Base-by-base conservation (phyloP, 2,888 invertebrate genomes). In the Galerucella calmariensis region DNA sequence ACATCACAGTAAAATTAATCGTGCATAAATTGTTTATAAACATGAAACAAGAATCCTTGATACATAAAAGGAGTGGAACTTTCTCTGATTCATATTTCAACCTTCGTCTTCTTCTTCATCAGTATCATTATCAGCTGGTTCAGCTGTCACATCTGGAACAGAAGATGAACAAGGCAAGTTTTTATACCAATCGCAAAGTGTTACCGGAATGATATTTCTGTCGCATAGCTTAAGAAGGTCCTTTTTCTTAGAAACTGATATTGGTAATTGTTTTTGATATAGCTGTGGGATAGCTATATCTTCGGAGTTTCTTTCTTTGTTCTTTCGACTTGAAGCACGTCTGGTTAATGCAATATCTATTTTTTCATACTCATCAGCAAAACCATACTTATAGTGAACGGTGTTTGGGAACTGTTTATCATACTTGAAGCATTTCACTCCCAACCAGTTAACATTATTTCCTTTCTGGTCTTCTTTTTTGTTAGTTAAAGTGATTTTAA, bases 381-480 rank as follows among this genome's bases (percentile, higher is more conserved):
- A 74, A 46, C 53, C 59, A 53, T 69, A 63, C 41, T 74, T 74
- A 58, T 63, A 74, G 3, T 74, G 66, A 24, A 65, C 16, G 14
- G n/a, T 62, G 62, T 70, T 70, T 62, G 61, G 70, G 14, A 61
- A 70, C 48, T 70, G 70, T 48, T 70, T 70, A 16, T 63, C 48
- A 24, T 62, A 70, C 41, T 62, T 70, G 35, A 70, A 70, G 20
- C 62, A 70, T 70, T 48, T 70, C 12, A 62, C 61, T 75, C 68
- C 67, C n/a, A 74, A 53, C 67, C 71, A 74, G 67, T 67, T 70
- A 27, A 75, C 27, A 24, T 8, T 71, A 10, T 68, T 63, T 51
- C 46, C 72, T 20, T 65, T 51, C 10, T 46, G 41, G 41, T 69
- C 59, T 66, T 24, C 44, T 58, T 69, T 73, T 66, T 74, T 53